These are phyloP conservation scores for Gerris lacustris DNA, from an alignment of 2,888 invertebrate genomes.

Conservation along the genomic window DNA sequence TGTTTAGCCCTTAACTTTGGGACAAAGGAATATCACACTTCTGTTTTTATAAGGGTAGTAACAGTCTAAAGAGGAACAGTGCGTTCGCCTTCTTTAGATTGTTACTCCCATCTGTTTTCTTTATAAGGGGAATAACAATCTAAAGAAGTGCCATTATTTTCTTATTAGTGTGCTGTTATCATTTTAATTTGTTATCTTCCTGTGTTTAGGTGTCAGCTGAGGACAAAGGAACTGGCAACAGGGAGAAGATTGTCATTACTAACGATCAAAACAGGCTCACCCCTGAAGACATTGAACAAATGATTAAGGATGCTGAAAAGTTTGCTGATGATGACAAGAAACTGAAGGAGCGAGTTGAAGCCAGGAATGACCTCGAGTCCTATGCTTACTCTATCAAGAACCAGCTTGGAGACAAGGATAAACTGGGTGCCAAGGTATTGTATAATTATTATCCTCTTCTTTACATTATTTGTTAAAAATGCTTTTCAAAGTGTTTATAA, in stretches of 20 bases:
- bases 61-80: too few species aligned
- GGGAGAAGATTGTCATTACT: slow-evolving; percentile 97
- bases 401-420: slow-evolving; percentile 91
- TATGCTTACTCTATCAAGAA: slow-evolving; percentile 97
- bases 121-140: too few species aligned
- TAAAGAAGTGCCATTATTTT: too few species aligned
- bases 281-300: slow-evolving; percentile 95
- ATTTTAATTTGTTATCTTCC: slow-evolving; percentile 7
- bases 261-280: slow-evolving; percentile 95
- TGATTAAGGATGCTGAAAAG: slow-evolving; percentile 98
- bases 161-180: too few species aligned
- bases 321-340: slow-evolving; percentile 99
- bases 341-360: slow-evolving; percentile 86
- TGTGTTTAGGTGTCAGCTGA: slow-evolving; percentile 73
- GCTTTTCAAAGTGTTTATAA: neutral
- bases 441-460: neutral
- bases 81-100: too few species aligned
- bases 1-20: too few species aligned
- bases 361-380: slow-evolving; percentile 91
- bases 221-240: slow-evolving; percentile 97
- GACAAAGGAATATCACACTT: too few species aligned
- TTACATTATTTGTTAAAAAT: neutral
- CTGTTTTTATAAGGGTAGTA: too few species aligned
- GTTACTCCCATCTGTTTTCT: too few species aligned
- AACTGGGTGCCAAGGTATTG: slow-evolving; percentile 73